Conservation (phyloP, 2,113 vertebrate species). For the Gopherus evgoodei region DNA sequence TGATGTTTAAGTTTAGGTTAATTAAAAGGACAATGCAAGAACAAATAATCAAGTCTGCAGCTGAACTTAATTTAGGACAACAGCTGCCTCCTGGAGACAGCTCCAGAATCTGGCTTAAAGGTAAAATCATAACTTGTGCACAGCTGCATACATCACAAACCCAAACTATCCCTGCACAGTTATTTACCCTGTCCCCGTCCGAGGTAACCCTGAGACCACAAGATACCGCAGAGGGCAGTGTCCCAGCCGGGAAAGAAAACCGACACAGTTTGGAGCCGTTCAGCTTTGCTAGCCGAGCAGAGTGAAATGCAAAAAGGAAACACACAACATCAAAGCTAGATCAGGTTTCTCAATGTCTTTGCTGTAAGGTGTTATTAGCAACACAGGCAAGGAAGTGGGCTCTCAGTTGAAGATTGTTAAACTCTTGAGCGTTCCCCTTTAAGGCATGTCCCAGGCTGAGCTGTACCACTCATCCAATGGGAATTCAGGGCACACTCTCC, state of each 20-base stretch:
- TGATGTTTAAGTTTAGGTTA: slow-evolving; percentile 37
- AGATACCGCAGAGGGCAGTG: neutral
- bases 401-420: neutral
- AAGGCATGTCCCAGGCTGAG: neutral
- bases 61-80: neutral
- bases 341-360: neutral
- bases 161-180: accelerated
- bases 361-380: neutral
- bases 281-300: neutral
- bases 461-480: neutral
- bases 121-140: neutral
- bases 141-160: neutral
- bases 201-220: neutral
- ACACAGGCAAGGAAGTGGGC: neutral
- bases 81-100: neutral
- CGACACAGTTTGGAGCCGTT: neutral
- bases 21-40: slow-evolving; percentile 52
- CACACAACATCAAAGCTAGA: neutral
- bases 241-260: neutral
- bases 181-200: neutral
- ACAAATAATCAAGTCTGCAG: slow-evolving; percentile 10
- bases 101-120: neutral
- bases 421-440: neutral
- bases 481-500: neutral
- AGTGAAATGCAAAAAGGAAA: neutral